Evolutionary conservation across 2,113 vertebrate species (phyloP).

Genomic region (Anolis carolinensis): DNA sequence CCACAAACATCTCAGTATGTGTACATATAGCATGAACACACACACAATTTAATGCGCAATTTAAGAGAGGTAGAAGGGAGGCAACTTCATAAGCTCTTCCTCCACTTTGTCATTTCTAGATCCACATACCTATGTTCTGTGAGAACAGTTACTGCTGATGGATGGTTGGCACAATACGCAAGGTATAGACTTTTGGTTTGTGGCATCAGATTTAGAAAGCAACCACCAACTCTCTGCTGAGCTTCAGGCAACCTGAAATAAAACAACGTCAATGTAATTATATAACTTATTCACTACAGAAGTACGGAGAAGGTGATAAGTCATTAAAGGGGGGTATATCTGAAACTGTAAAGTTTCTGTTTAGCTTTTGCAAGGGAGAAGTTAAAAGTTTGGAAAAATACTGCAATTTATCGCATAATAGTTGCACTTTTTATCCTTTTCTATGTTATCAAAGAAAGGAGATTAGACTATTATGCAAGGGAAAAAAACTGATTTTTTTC

Average conservation of each 20-base stretch:
- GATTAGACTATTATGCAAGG: no score
- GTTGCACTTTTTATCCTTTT: no score
- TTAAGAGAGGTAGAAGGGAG: no score
- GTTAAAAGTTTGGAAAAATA: not conserved
- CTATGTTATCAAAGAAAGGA: no score
- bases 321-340: not conserved
- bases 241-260: constrained; percentile 88
- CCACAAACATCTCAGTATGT: no score
- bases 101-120: not conserved
- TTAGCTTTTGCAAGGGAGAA: no score
- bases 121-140: constrained; percentile 87
- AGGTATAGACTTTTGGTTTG: constrained; percentile 93
- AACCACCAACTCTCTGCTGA: constrained; percentile 93
- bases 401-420: no score
- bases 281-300: not conserved
- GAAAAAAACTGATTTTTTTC: no score
- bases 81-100: not conserved
- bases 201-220: constrained; percentile 93
- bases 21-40: no score
- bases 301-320: not conserved
- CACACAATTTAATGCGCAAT: no score
- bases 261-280: not conserved
- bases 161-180: constrained; percentile 95
- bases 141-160: constrained; percentile 94
- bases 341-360: not conserved